These are phyloP conservation scores for Beaufortia kweichowensis DNA, from an alignment of 2,113 vertebrate genomes.

Conservation along the genomic window DNA sequence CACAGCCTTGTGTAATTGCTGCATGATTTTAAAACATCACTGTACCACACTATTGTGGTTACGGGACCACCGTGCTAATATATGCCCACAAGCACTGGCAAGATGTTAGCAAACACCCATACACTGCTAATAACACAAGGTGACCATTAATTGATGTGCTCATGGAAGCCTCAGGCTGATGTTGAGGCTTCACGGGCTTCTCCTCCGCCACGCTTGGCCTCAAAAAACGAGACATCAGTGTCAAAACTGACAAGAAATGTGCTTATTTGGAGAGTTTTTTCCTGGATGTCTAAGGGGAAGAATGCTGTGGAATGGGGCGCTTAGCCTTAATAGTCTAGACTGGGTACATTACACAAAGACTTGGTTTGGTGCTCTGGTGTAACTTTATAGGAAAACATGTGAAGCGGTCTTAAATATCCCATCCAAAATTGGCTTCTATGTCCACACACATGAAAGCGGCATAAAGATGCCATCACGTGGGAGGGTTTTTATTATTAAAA, in stretches of 20 bases:
- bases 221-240: constrained; percentile 43
- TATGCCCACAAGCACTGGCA: neutral
- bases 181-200: constrained; percentile 18
- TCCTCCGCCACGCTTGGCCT: constrained; percentile 4
- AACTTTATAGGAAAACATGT: constrained; percentile 76
- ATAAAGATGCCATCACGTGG: constrained; percentile 66
- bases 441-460: constrained; percentile 71
- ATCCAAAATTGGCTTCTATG: constrained; percentile 61
- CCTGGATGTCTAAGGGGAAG: constrained; percentile 40
- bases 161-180: constrained; percentile 6
- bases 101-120: constrained; percentile 14
- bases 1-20: constrained; percentile 9
- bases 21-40: constrained; percentile 3
- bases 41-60: neutral
- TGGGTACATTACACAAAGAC: constrained; percentile 67
- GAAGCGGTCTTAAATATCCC: constrained; percentile 68
- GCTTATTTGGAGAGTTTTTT: constrained; percentile 49
- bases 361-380: constrained; percentile 67
- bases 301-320: constrained; percentile 62
- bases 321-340: constrained; percentile 71
- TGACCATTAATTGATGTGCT: neutral
- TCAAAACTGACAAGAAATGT: constrained; percentile 47
- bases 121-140: constrained; percentile 24
- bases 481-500: constrained; percentile 70
- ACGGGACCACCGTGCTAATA: neutral